Evolutionary conservation across 1,140 invertebrate genomes (phyloP).

Genomic region (Oryctes rhinoceros): DNA sequence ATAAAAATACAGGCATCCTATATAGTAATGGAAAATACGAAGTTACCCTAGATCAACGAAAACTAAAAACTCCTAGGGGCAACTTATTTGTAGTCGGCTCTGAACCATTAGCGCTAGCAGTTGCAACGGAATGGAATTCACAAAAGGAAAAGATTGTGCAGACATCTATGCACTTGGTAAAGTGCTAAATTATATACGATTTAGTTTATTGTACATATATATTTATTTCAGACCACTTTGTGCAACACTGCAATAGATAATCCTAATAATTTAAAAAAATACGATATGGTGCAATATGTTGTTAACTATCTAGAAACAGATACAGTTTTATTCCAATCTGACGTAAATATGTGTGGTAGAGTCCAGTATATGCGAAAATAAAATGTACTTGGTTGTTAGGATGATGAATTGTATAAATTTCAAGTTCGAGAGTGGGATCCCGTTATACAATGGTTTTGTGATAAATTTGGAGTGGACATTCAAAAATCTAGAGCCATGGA

Average conservation of each 20-base stretch:
- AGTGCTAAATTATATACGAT: conserved; percentile 41
- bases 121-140: conserved; percentile 92
- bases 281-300: conserved; percentile 80
- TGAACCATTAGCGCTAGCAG: conserved; percentile 88
- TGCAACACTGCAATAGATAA: conserved; percentile 93
- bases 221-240: conserved; percentile 77
- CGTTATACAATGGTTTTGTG: conserved; percentile 87
- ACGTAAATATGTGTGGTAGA: conserved; percentile 65
- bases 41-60: conserved; percentile 82
- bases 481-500: conserved; percentile 75
- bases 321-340: conserved; percentile 81
- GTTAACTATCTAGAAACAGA: conserved; percentile 88
- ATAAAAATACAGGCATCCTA: conserved; percentile 73
- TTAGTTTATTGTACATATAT: conserved; percentile 35
- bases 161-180: conserved; percentile 88
- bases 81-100: conserved; percentile 79
- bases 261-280: conserved; percentile 80
- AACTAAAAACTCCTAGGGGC: conserved; percentile 88
- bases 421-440: conserved; percentile 89
- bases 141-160: conserved; percentile 81
- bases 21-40: conserved; percentile 72
- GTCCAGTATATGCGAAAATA: conserved; percentile 25
- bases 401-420: conserved; percentile 76
- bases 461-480: conserved; percentile 78
- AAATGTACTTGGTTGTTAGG: conserved; percentile 61